Base-by-base conservation (phyloP, 2,113 vertebrate genomes). In the Oryzias woworae region DNA sequence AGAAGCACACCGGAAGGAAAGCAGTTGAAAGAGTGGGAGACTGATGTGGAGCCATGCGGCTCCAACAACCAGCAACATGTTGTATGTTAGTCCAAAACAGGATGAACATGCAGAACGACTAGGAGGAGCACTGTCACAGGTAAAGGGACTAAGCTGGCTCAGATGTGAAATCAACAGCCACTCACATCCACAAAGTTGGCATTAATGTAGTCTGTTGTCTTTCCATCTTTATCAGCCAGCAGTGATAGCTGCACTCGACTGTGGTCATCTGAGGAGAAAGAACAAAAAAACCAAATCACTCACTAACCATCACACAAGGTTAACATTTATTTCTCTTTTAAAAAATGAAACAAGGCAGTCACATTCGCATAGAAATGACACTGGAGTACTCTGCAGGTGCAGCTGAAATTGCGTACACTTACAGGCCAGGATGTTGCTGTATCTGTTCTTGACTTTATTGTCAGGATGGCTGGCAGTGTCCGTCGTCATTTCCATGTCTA, bases 161-260 rank as follows among this genome's bases (percentile, higher is more conserved):
- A 17, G 1, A 59, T 55, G 24, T 17, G 0, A 48, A 69, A 59
- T 0, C 3, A 17, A 66, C 48, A 56, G 26, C 18, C 45, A 85
- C 95, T 94, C 91, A 99, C 97, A 64, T 99, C 96, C 4, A 99
- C 94, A 0, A 93, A 99, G 89, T 97, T 98, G 53, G 97, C 97
- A 78, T 98, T 98, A 78, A 98, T 98, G 78, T 98, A 97, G 86
- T 99, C 96, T n/a, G 90, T 92, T 28, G 85, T 76, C 82, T 91
- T 95, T 62, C 94, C 94, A 43, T 95, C 93, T 79, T 93, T 95
- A 81, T 94, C 93, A 52, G 85, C 66, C 75, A 91, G 90, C 5
- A 92, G 88, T 51, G 93, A 83, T 69, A 98, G 94, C 62, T 92
- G 94, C 69, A 98, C 96, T 62, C 96, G 93, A 80, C 94, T 98